Evolutionary conservation across 1,140 invertebrate genomes (phyloP), one percentile per base, ranked within the genome.

Genomic region (Papilio xuthus): DNA sequence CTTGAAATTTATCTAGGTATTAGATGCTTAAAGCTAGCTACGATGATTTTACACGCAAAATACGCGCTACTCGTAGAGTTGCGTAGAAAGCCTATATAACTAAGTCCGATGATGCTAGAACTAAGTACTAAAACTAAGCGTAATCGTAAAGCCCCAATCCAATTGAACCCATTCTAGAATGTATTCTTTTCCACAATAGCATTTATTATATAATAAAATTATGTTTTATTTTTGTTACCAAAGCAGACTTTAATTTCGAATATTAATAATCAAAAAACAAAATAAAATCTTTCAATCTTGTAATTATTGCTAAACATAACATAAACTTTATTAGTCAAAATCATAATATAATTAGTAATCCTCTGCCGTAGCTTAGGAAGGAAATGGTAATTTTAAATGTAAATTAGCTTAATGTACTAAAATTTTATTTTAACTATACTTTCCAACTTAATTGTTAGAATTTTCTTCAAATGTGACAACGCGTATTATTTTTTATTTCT

Each of bases 291-390:
- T 44, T 10, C 13, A 44, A 12, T 44, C 9, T 44, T 44, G 42
- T 44, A 44, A 44, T 53, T 53, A 0, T 53, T 53, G 6, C 1
- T 53, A 53, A 53, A 20, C 4, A 53, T n/a, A 20, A 20, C 18
- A 44, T 44, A 12, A 44, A 37, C 32, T 37, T 44, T 12, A 44
- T 12, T 12, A 20, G 6, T 53, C 73, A 80, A 75, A 79, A 71
- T 79, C 69, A 74, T 77, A 78, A 77, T 23, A 12, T 67, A 67
- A 12, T 15, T 18, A 32, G 60, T 28, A 67, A 28, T 76, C 47
- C 79, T 78, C 70, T 50, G 37, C 8, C 41, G 37, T 26, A 44
- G 23, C 23, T 78, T 23, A 28, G 50, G 18, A 71, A 32, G 12
- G 18, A 37, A 44, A 60, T 9, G n/a, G n/a, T 41, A 32, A 72